Percentiles rank a stretch among this genome's conserved stretches.
Evolutionary conservation across 2,888 invertebrate genomes (phyloP).

Genomic region (Sarcophaga caerulescens): DNA sequence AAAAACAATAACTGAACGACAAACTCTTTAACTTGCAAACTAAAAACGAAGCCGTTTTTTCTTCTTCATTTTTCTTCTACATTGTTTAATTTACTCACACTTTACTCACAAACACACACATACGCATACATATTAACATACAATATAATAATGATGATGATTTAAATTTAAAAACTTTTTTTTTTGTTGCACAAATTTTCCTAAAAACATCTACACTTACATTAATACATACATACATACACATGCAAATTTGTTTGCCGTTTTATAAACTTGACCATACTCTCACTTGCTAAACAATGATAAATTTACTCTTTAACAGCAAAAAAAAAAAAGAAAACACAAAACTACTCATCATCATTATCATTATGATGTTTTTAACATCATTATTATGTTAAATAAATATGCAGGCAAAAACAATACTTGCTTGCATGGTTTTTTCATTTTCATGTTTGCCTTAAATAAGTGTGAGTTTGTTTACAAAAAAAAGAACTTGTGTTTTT

Average conservation of each 20-base stretch:
- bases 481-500: conserved; percentile 8
- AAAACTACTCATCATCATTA: conserved; percentile 28
- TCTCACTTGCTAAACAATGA: conserved; percentile 38
- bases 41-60: neutral
- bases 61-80: no score
- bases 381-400: conserved; percentile 23
- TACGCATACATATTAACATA: conserved; percentile 5
- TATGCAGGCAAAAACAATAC: conserved; percentile 8
- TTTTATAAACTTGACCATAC: conserved; percentile 51
- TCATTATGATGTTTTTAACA: conserved; percentile 16
- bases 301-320: conserved; percentile 46
- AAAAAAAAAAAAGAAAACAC: neutral
- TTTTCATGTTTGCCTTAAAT: neutral
- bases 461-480: neutral
- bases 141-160: conserved; percentile 32
- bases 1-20: neutral
- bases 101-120: neutral
- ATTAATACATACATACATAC: conserved; percentile 1
- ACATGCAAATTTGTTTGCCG: neutral
- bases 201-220: conserved; percentile 4
- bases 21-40: neutral
- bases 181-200: neutral
- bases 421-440: neutral
- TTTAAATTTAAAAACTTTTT: conserved; percentile 16
- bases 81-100: no score